A percentile compares a stretch with the other conserved stretches of the same genome.
Evolutionary conservation across 2,113 vertebrate genomes (phyloP).

Genomic region (Pantherophis guttatus): DNA sequence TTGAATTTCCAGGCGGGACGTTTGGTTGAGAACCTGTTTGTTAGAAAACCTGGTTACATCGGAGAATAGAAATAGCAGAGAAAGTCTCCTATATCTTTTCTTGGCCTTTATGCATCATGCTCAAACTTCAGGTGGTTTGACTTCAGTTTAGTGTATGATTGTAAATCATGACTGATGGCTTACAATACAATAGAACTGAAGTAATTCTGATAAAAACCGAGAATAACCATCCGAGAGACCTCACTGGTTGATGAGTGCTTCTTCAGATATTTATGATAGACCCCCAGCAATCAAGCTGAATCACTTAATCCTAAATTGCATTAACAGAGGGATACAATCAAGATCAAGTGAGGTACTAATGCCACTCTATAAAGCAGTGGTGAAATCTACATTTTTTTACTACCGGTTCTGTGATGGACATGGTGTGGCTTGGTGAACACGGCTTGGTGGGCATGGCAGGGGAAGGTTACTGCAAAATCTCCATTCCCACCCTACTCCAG

Average conservation of each 20-base stretch:
- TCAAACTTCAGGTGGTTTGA: not conserved
- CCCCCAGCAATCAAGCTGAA: not conserved
- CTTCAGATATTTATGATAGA: not conserved
- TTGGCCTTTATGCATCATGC: not conserved
- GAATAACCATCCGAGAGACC: not conserved
- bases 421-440: too few relatives aligned
- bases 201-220: not conserved
- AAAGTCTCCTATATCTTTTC: not conserved
- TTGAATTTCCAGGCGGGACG: conserved; percentile 79
- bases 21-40: conserved; percentile 79
- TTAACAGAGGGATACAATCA: too few relatives aligned
- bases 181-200: not conserved
- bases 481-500: too few relatives aligned
- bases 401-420: too few relatives aligned
- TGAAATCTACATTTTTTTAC: too few relatives aligned
- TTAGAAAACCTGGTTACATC: not conserved
- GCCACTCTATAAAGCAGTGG: too few relatives aligned
- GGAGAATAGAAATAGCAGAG: not conserved
- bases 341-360: too few relatives aligned
- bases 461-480: too few relatives aligned
- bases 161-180: not conserved
- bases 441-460: too few relatives aligned
- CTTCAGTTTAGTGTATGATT: not conserved
- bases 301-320: too few relatives aligned
- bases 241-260: not conserved